A percentile compares a stretch with the other conserved stretches of the same genome.
These are phyloP conservation scores for Tetropium fuscum DNA, from an alignment of 2,888 invertebrate genomes.

Conservation along the genomic window DNA sequence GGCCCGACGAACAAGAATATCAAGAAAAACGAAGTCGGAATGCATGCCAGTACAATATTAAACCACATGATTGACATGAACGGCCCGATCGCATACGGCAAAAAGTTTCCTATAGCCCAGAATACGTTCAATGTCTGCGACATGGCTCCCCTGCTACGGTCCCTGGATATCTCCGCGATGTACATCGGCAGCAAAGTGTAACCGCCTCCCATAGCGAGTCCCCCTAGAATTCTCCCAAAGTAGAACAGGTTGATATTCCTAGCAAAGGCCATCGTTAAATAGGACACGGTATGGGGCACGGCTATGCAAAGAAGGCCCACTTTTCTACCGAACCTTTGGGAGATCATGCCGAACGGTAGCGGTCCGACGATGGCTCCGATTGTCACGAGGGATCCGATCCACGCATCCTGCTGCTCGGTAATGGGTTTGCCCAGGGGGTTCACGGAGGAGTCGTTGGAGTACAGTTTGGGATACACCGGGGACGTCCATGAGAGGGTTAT, in stretches of 20 bases:
- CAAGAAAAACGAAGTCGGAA: slow-evolving; percentile 68
- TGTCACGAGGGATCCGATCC: slow-evolving; percentile 68
- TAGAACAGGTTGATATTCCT: slow-evolving; percentile 53
- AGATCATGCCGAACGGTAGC: slow-evolving; percentile 74
- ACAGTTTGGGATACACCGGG: slow-evolving; percentile 52
- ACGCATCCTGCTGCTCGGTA: slow-evolving; percentile 63
- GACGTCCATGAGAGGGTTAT: slow-evolving; percentile 55
- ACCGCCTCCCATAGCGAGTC: slow-evolving; percentile 76
- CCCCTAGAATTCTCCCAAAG: slow-evolving; percentile 67
- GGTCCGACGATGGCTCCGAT: slow-evolving; percentile 72
- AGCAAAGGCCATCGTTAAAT: slow-evolving; percentile 47
- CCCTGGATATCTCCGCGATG: slow-evolving; percentile 84
- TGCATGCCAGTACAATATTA: slow-evolving; percentile 66
- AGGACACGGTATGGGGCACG: slow-evolving; percentile 49
- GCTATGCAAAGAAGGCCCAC: slow-evolving; percentile 71
- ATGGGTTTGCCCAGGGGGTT: slow-evolving; percentile 61
- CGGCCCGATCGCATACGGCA: slow-evolving; percentile 78
- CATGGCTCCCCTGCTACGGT: slow-evolving; percentile 81
- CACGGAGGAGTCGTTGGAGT: slow-evolving; percentile 48
- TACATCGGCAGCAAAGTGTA: slow-evolving; percentile 86
- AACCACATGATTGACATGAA: slow-evolving; percentile 74
- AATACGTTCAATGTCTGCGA: slow-evolving; percentile 76
- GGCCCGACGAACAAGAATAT: slow-evolving; percentile 77
- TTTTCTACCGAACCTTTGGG: slow-evolving; percentile 76
- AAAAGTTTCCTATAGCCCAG: slow-evolving; percentile 76